Evolutionary conservation across 2,113 vertebrate genomes (phyloP).

Genomic region (Pelvicachromis taeniatus): DNA sequence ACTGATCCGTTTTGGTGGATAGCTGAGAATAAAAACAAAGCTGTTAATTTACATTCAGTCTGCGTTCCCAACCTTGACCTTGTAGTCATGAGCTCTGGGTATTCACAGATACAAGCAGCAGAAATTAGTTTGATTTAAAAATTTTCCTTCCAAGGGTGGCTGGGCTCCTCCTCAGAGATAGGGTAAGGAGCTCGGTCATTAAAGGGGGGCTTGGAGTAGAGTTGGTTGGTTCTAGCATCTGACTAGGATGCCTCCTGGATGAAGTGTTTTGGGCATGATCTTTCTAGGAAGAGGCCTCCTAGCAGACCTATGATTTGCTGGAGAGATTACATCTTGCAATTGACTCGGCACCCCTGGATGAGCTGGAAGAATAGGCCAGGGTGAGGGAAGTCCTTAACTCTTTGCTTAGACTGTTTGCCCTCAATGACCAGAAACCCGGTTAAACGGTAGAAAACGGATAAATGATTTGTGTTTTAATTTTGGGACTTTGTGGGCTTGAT

Average conservation of each 20-base stretch:
- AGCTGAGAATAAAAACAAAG: not conserved
- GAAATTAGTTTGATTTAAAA: not conserved
- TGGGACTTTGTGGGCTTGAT: not conserved
- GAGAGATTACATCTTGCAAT: not conserved
- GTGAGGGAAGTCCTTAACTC: too few species aligned
- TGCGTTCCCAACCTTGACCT: not conserved
- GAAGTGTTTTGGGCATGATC: not conserved
- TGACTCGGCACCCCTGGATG: not conserved
- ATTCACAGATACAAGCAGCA: not conserved
- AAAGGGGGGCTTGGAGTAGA: not conserved
- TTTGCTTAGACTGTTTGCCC: not conserved
- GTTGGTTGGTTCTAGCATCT: not conserved
- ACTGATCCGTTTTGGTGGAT: not conserved
- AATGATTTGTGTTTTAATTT: not conserved
- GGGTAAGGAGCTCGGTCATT: not conserved
- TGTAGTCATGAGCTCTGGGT: not conserved
- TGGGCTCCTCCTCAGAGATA: not conserved
- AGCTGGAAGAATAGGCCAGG: too few species aligned
- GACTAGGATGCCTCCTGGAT: not conserved
- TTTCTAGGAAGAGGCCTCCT: not conserved
- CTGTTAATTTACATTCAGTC: not conserved
- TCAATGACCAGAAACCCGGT: not conserved
- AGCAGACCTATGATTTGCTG: not conserved
- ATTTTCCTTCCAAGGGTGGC: not conserved
- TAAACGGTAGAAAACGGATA: not conserved